Base-by-base conservation (phyloP, 2,797 vertebrate species). In the Gallinago nigripennis region DNA sequence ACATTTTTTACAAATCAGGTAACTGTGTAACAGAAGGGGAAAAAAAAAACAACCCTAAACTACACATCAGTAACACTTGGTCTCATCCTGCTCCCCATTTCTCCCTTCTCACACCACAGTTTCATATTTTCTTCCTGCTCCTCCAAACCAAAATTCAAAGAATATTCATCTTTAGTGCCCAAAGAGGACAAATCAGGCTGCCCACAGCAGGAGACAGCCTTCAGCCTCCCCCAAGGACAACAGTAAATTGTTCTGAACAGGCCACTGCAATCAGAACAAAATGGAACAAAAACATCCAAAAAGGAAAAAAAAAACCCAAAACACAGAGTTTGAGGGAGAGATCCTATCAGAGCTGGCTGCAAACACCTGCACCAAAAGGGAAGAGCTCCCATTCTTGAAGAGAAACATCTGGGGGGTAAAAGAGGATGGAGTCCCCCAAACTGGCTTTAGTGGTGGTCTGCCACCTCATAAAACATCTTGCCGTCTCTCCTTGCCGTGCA, bases 221-320 rank as follows among this genome's bases (percentile, higher is more conserved):
- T 56, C 81, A 86, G 75, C 64, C 94, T 85, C 89, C 95, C 89
- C 80, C 90, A 95, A 90, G 95, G 94, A 94, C 81, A 95, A 92
- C 70, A 70, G 79, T 73, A 92, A 96, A 94, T 54, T n/a, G 76
- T 87, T 88, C 92, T 96, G 61, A 89, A 76, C 91, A 66, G 91
- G 84, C 80, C 83, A 92, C 50, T 95, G 92, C 88, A 95, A 96
- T 90, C 94, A 95, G 54, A 46, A 43, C 43, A 43, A 43, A 72
- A 90, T 86, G 51, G 91, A 97, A 87, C 86, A 97, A 96, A 96
- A 93, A 61, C 72, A 90, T 41, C 37, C 33, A 20, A 65, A 94
- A 94, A 48, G 14, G 39, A 88, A 6, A 1, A 54, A 19, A 46
- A 46, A 41, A 41, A 37, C 6, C 35, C 41, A 43, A 16, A 41